Base-by-base conservation (phyloP, 2,797 vertebrate genomes). In the Poecilia wingei region DNA sequence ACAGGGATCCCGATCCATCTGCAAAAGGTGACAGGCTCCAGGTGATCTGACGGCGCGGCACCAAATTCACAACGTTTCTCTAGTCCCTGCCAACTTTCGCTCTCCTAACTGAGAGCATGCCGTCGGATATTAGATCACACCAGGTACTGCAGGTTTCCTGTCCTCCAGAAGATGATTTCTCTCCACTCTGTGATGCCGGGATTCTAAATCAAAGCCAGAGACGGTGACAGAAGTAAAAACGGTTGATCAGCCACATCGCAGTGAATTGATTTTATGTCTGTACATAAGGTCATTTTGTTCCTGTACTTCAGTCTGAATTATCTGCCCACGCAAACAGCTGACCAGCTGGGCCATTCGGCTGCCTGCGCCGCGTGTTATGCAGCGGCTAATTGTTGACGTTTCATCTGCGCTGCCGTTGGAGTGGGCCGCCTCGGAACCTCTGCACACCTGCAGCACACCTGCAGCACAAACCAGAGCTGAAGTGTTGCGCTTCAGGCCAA, bases 271-370 rank as follows among this genome's bases (percentile, higher is more conserved):
- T 86, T 84, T 74, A 72, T 80, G 76, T 66, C 66, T 77, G 75
- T 82, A 57, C 75, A 75, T 87, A 86, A 78, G 43, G 76, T 78
- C 49, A 80, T 86, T 89, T 86, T 84, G 74, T 83, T 86, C 72
- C 80, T 31, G 1, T 80, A 76, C 74, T 86, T 70, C 31, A 81
- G 80, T 57, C 55, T 69, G 70, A 74, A 78, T 81, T 18, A 57
- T 84, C 84, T 77, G 12, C 89, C 81, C 83, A 85, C 79, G 0
- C 83, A 77, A 55, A 70, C 45, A 72, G 64, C 74, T 70, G 84
- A 86, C 80, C 81, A 86, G 82, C 80, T 59, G 78, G 76, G 75
- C 28, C 79, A 59, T 61, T 70, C 49, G n/a, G 69, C 55, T 70
- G 55, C 46, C 61, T 6, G 14, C 70, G 46, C 70, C 46, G 1